phyloP scores from a whole-genome alignment of 2,113 vertebrate species.

The Chroicocephalus ridibundus region DNA sequence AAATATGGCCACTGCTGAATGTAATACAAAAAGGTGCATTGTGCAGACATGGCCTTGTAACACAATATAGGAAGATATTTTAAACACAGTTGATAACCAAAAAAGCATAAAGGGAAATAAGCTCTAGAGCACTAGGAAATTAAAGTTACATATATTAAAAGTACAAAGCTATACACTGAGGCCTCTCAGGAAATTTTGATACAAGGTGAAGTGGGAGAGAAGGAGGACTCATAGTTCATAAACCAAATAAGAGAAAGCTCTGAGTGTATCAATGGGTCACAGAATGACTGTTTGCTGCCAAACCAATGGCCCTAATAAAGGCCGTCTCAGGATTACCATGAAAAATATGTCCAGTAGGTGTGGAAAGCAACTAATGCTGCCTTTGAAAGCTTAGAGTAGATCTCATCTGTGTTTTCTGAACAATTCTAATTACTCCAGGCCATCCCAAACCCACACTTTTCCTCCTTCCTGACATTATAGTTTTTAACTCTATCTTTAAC shows the following conservation, averaged over 20 bases:
- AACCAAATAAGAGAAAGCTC: not conserved
- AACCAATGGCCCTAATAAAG: not conserved
- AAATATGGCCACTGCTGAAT: not conserved
- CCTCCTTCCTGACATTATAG: not conserved
- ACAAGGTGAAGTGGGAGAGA: not conserved
- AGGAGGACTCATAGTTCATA: not conserved
- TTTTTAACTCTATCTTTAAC: not conserved
- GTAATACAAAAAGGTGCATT: not conserved
- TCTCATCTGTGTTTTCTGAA: not conserved
- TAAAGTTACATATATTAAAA: not conserved
- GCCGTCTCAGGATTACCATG: not conserved
- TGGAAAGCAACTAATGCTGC: not conserved
- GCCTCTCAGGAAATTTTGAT: not conserved
- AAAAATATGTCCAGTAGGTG: not conserved
- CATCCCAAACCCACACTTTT: not conserved
- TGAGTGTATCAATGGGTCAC: not conserved
- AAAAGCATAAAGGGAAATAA: not conserved
- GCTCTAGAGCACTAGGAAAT: not conserved
- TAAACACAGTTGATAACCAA: not conserved
- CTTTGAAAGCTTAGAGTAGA: not conserved
- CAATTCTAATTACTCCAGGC: not conserved
- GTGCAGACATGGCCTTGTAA: not conserved
- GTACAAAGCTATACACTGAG: not conserved
- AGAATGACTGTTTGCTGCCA: not conserved
- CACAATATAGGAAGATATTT: not conserved